Conservation (phyloP, 2,113 vertebrate genomes). For the Oreamnos americanus region DNA sequence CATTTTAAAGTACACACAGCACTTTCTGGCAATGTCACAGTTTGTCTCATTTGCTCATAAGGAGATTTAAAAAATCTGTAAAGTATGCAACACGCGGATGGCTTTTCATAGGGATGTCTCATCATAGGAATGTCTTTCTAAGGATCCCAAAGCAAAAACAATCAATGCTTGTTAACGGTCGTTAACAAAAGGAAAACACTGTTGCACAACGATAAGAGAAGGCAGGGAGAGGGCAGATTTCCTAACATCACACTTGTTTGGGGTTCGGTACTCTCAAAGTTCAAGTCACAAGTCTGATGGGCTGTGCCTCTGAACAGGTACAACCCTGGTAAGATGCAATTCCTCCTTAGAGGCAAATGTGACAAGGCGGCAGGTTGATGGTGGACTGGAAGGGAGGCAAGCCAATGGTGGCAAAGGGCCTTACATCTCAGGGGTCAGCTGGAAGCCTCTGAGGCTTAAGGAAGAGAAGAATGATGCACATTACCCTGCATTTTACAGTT, state of each 20-base stretch:
- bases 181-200: not conserved
- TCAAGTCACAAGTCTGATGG: not conserved
- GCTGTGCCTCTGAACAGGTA: not conserved
- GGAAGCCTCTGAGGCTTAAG: not conserved
- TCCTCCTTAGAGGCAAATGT: not conserved
- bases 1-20: not conserved
- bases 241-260: not conserved
- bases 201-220: not conserved
- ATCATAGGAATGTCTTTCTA: not conserved
- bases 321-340: not conserved
- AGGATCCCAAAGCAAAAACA: not conserved
- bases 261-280: not conserved
- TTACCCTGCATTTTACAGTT: not conserved
- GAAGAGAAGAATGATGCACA: rapidly evolving
- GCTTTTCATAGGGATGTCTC: not conserved
- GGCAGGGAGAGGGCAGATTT: not conserved
- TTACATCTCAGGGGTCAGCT: too few species aligned
- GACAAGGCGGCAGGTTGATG: not conserved
- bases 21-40: not conserved
- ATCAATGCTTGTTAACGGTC: not conserved
- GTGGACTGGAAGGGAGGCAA: too few species aligned
- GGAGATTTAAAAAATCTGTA: not conserved
- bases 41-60: not conserved
- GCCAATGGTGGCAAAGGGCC: rapidly evolving
- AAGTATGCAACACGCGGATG: not conserved